These are phyloP conservation scores for Galaxias olidus DNA, from an alignment of 2,797 vertebrate genomes.

Conservation along the genomic window DNA sequence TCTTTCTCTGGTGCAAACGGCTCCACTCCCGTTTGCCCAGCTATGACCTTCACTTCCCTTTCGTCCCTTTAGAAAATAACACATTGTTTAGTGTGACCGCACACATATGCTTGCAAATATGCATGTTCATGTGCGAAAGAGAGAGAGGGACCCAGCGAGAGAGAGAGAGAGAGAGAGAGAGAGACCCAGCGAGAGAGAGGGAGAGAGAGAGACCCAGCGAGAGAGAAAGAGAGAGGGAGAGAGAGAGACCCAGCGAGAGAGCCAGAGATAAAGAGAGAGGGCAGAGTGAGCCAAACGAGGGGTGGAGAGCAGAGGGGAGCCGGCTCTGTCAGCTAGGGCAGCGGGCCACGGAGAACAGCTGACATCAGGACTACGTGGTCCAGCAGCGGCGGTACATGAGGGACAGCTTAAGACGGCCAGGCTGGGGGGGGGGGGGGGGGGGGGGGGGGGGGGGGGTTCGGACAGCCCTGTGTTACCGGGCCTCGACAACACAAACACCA, in stretches of 20 bases:
- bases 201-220: background rate
- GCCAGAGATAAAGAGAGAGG: background rate
- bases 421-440: too few species aligned
- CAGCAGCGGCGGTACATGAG: slow-evolving; percentile 39
- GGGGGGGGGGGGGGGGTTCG: too few species aligned
- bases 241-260: background rate
- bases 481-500: slow-evolving; percentile 34
- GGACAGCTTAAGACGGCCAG: slow-evolving; percentile 41
- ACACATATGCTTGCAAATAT: slow-evolving; percentile 20
- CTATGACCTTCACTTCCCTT: slow-evolving; percentile 58
- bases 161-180: slow-evolving; percentile 32
- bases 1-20: slow-evolving; percentile 33
- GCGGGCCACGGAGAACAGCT: slow-evolving; percentile 41
- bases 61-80: slow-evolving; percentile 41
- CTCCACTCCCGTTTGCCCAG: slow-evolving; percentile 32
- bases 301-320: slow-evolving; percentile 2
- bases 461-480: slow-evolving; percentile 16
- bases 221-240: background rate
- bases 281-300: background rate
- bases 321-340: slow-evolving; percentile 24
- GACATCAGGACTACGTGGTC: slow-evolving; percentile 51
- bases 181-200: background rate
- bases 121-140: slow-evolving; percentile 11
- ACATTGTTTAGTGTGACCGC: slow-evolving; percentile 29
- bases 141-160: slow-evolving; percentile 17